Evolutionary conservation across 2,113 vertebrate species (phyloP), one percentile per base, ranked within the genome.

Genomic region (Zingel zingel): DNA sequence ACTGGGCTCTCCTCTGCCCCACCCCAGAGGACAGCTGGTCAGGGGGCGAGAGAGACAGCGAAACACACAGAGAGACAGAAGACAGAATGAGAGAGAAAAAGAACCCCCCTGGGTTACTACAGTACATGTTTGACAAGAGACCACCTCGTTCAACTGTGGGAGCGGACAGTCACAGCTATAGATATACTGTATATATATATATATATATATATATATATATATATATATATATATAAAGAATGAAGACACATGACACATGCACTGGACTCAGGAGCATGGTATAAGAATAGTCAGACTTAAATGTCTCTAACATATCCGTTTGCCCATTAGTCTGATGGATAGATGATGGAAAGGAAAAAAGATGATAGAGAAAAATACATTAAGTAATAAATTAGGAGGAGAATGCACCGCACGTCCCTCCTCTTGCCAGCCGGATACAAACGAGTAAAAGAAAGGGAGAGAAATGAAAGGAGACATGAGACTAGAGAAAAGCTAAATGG

Each of bases 381-480:
- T 51, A 79, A 90, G 72, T 72, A 79, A 77, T 75, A 83, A 65
- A 25, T 63, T 9, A 58, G 69, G 66, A 72, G 74, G 63, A 65
- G 65, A 82, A 89, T 89, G 77, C 87, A 81, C 30, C 71, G 86
- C 87, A 91, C 72, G 82, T 89, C 77, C 25, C 5, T n/a, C 33
- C 63, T 87, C 73, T 79, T 25, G 48, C 53, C 45, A 58, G 70
- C 67, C 45, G 77, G 73, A 90, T 77, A 86, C 69, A 91, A 92
- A 88, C 2, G 53, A 81, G 77, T 45, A 78, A 90, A 89, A 88
- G 66, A 85, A 90, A 81, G 43, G 69, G 63, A 78, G 70, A 74
- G 78, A 83, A 89, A 84, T 89, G 82, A 92, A 88, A 92, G 79
- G 88, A 89, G 70, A 86, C 77, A 77, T 45, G 27, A 88, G 86